A percentile compares a stretch with the other conserved stretches of the same genome.
Evolutionary conservation across 2,797 vertebrate genomes (phyloP).

Genomic region (Crypturellus tataupa): DNA sequence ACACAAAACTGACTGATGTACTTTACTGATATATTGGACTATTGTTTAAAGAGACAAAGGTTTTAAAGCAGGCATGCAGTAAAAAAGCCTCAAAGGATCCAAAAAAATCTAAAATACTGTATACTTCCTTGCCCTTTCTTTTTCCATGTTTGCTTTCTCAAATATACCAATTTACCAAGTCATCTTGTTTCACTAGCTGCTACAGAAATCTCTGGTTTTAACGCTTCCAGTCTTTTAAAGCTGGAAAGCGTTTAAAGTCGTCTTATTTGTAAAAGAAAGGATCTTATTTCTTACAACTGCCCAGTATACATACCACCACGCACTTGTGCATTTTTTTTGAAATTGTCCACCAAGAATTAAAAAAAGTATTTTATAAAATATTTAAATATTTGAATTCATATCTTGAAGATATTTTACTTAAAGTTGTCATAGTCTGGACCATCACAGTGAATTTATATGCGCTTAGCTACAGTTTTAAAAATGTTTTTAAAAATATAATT

Average conservation of each 20-base stretch:
- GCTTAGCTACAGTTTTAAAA: conserved; percentile 7
- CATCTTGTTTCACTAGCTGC: conserved; percentile 41
- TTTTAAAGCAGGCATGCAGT: conserved; percentile 8
- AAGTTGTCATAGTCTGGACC: not conserved
- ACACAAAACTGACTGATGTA: not conserved
- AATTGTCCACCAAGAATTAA: not conserved
- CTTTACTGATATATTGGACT: not conserved
- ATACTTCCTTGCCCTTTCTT: not conserved
- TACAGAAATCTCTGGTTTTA: conserved; percentile 24
- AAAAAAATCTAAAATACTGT: conserved; percentile 22
- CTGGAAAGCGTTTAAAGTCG: too few species aligned
- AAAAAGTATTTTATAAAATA: not conserved
- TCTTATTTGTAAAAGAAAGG: conserved; percentile 10
- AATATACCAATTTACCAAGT: conserved; percentile 33
- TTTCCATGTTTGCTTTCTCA: conserved; percentile 23
- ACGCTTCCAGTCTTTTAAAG: conserved; percentile 1
- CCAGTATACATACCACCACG: not conserved
- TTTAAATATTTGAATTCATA: conserved; percentile 1
- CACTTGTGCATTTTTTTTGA: not conserved
- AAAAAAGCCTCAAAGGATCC: conserved; percentile 17
- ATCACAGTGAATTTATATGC: not conserved
- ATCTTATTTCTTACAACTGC: not conserved
- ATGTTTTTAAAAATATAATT: not conserved
- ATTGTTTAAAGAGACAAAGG: not conserved
- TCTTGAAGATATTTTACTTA: conserved; percentile 5